These are phyloP conservation scores for Macrocentrus cingulum DNA, from an alignment of 1,140 invertebrate genomes.

Conservation along the genomic window DNA sequence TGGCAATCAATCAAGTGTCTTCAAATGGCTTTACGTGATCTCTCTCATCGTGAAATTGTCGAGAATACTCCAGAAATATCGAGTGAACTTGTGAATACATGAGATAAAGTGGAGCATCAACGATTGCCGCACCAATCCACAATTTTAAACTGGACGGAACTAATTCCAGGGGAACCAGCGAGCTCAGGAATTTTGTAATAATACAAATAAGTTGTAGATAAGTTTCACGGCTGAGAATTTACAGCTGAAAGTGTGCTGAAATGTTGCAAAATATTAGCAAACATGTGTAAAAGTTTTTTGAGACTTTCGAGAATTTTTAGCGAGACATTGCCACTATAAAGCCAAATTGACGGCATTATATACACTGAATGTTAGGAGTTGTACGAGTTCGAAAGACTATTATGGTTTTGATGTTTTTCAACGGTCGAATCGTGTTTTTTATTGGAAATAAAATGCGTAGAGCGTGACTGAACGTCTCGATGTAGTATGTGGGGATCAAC, in stretches of 20 bases:
- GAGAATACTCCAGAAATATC: conserved; percentile 42
- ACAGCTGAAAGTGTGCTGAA: conserved; percentile 35
- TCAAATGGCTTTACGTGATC: conserved; percentile 40
- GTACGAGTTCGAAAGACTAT: conserved; percentile 40
- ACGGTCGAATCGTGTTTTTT: conserved; percentile 33
- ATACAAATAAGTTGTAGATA: conserved; percentile 44
- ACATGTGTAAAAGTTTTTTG: conserved; percentile 40
- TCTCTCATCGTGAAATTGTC: conserved; percentile 42
- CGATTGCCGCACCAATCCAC: conserved; percentile 40
- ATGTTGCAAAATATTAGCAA: conserved; percentile 45
- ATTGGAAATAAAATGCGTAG: conserved; percentile 42
- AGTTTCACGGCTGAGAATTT: conserved; percentile 44
- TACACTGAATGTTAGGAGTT: conserved; percentile 42
- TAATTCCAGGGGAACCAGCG: conserved; percentile 44
- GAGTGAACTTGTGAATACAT: conserved; percentile 40
- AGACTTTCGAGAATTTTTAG: conserved; percentile 43
- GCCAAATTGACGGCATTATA: conserved; percentile 49
- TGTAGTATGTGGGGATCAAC: conserved; percentile 57
- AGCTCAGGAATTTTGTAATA: conserved; percentile 41
- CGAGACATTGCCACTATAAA: conserved; percentile 39
- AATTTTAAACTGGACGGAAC: conserved; percentile 43
- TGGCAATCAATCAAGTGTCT: conserved; percentile 39
- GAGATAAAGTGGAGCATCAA: conserved; percentile 49
- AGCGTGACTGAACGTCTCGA: conserved; percentile 52
- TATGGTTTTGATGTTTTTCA: conserved; percentile 40